Base-by-base conservation (phyloP, 2,113 vertebrate genomes). In the Dasypus novemcinctus region DNA sequence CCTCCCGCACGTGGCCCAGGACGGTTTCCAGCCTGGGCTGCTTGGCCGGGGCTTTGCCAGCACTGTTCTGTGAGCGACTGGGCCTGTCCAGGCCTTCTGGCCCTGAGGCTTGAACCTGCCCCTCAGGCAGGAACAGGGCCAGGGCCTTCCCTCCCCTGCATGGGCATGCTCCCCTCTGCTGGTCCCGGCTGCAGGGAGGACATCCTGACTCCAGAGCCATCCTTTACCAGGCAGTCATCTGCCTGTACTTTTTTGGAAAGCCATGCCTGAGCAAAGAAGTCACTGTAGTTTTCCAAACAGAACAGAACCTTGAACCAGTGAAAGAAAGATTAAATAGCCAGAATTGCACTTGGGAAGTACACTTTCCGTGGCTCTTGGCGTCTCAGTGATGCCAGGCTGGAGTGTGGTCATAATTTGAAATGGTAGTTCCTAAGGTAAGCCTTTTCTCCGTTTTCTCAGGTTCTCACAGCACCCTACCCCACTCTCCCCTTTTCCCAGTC, bases 141-240 rank as follows among this genome's bases (percentile, higher is more conserved):
- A 33, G 15, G 46, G 54, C 59, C 83, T 54, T 27, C 71, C 61
- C 52, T 86, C 29, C 20, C 11, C 36, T 31, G 25, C 31, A 14
- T 59, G 46, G 41, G 21, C 49, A 25, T 29, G 64, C 6, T 6
- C 76, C 38, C 52, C 8, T 59, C 75, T 68, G 25, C 83, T 63
- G 61, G 18, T 90, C 87, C 86, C 69, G 14, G 54, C 75, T 66
- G 18, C n/a, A 83, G 74, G 82, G 91, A 68, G 69, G 83, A 17
- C 79, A 27, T 29, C 46, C 89, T 33, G 6, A 68, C 25, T 13
- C 54, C 66, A 52, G 23, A 0, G 33, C 54, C 0, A 63, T 72
- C 81, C 91, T 89, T 52, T 36, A 94, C 90, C 86, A 41, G 61
- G 90, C 91, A 57, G 71, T 78, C n/a, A n/a, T 74, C 94, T 79